phyloP scores from a whole-genome alignment of 2,888 invertebrate species.

The Cryptocephalus moraei region DNA sequence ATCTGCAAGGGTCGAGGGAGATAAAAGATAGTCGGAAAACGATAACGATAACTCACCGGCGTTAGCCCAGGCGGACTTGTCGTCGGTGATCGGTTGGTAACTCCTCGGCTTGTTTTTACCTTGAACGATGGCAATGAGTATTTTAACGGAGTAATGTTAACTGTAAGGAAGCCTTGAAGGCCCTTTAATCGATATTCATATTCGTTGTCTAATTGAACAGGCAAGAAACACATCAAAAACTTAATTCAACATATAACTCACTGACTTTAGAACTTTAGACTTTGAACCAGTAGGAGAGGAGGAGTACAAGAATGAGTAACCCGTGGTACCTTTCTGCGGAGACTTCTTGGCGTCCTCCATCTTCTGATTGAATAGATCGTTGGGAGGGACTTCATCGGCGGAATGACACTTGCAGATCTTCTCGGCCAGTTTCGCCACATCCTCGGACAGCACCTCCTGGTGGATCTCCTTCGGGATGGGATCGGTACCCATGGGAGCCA shows the following conservation, averaged over 20 bases:
- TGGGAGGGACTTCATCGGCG: slow-evolving; percentile 19
- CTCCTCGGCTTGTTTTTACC: slow-evolving; percentile 10
- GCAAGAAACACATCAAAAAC: too few relatives aligned
- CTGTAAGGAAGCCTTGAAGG: too few relatives aligned
- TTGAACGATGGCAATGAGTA: too few relatives aligned
- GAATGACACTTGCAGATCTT: slow-evolving; percentile 14
- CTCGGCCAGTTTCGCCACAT: slow-evolving; percentile 21
- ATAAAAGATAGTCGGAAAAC: not conserved
- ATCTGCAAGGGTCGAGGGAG: slow-evolving; percentile 11
- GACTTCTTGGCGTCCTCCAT: slow-evolving; percentile 15
- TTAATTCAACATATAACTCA: too few relatives aligned
- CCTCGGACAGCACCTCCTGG: slow-evolving; percentile 19
- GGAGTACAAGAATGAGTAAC: too few relatives aligned
- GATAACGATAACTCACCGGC: slow-evolving; percentile 8
- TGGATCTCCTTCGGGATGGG: slow-evolving; percentile 21
- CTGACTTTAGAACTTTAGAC: too few relatives aligned
- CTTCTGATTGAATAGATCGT: slow-evolving; percentile 18
- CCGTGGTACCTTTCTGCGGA: slow-evolving; percentile 12
- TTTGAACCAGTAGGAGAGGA: too few relatives aligned
- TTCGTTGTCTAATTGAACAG: too few relatives aligned
- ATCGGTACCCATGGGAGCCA: slow-evolving; percentile 23
- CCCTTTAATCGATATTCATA: too few relatives aligned
- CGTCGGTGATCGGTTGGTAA: slow-evolving; percentile 19
- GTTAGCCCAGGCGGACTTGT: slow-evolving; percentile 27
- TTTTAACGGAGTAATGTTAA: too few relatives aligned